phyloP scores from a whole-genome alignment of 2,797 vertebrate species.

The Fistularia commersonii region DNA sequence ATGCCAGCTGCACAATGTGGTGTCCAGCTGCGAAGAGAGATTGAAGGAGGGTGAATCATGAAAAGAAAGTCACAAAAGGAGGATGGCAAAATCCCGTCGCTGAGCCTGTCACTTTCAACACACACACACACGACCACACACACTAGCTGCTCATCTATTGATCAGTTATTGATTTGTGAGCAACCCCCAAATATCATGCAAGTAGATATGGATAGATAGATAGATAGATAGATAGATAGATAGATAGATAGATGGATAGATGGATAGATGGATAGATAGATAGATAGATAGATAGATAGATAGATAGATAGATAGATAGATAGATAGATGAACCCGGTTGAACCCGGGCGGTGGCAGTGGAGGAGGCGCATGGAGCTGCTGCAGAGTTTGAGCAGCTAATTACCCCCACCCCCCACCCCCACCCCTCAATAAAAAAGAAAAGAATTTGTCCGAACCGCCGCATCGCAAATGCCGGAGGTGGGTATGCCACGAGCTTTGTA shows the following conservation, averaged over 20 bases:
- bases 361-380: constrained; percentile 33
- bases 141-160: not conserved
- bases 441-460: constrained; percentile 2
- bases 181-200: too few species aligned
- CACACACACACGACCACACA: constrained; percentile 1
- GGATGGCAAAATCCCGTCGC: too few species aligned
- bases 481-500: constrained; percentile 6
- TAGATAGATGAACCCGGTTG: constrained; percentile 30
- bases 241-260: not conserved
- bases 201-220: too few species aligned
- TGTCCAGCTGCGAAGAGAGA: too few species aligned
- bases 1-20: too few species aligned
- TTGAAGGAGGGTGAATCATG: too few species aligned
- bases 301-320: not conserved
- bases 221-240: not conserved
- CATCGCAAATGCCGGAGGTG: not conserved
- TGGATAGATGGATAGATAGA: not conserved
- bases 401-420: not conserved
- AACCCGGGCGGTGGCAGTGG: constrained; percentile 36
- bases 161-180: too few species aligned
- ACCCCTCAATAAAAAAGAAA: not conserved
- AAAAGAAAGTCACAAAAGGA: too few species aligned
- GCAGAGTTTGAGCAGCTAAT: constrained; percentile 48
- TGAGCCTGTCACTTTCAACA: too few species aligned
- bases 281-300: not conserved